These are phyloP conservation scores for Erythrolamprus reginae DNA, from an alignment of 2,113 vertebrate species.

Conservation along the genomic window DNA sequence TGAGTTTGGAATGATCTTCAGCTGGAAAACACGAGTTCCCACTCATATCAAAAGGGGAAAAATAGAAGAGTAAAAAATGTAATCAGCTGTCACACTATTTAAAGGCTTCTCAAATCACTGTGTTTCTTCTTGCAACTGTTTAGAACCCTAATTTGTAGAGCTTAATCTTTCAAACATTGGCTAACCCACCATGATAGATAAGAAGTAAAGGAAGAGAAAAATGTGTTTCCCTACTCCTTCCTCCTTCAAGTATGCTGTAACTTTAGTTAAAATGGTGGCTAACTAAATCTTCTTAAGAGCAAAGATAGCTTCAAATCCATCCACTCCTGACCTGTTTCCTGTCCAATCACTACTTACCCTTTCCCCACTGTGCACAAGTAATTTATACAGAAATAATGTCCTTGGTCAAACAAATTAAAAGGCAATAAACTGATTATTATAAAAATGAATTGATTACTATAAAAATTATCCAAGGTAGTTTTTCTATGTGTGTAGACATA, in stretches of 20 bases:
- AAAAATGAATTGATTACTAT: too few relatives aligned
- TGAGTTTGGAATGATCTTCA: not conserved
- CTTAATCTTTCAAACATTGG: not conserved
- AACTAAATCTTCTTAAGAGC: not conserved
- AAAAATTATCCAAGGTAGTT: not conserved
- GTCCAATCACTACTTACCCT: not conserved
- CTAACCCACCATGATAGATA: not conserved
- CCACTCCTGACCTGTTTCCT: not conserved
- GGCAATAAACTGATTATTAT: too few relatives aligned
- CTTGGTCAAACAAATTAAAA: not conserved
- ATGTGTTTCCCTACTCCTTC: not conserved
- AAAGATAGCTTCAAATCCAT: not conserved
- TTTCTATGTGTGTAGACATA: not conserved
- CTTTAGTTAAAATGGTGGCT: not conserved
- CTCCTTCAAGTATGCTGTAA: not conserved
- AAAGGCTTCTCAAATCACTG: not conserved
- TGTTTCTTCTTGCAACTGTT: not conserved
- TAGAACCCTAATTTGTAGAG: not conserved
- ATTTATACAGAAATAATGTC: not conserved
- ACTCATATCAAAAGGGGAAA: not conserved
- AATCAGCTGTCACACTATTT: not conserved
- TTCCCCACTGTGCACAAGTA: not conserved
- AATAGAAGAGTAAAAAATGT: not conserved
- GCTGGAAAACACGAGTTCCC: not conserved
- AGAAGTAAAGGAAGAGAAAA: not conserved